Conservation (phyloP, 2,113 vertebrate genomes). For the Ctenomys sociabilis region DNA sequence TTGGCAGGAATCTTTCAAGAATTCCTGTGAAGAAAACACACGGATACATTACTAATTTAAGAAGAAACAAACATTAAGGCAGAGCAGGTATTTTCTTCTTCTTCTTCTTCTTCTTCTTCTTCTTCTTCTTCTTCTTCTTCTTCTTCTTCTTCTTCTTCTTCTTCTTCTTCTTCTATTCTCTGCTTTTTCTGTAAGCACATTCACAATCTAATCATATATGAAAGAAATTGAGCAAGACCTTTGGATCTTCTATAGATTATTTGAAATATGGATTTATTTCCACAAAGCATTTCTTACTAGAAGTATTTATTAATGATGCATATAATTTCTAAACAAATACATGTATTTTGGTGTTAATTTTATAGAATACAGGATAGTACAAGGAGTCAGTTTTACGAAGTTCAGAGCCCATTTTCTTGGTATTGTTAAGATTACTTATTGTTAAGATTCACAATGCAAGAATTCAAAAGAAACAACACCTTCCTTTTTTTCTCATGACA, state of each 20-base stretch:
- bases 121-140: no score
- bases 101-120: no score
- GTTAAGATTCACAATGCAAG: neutral
- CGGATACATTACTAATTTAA: neutral
- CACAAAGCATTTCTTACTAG: neutral
- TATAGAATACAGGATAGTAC: neutral
- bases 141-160: no score
- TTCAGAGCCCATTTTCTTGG: neutral
- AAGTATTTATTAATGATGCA: conserved; percentile 21
- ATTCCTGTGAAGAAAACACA: neutral
- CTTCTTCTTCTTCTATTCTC: neutral
- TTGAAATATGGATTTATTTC: neutral
- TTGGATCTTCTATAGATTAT: neutral
- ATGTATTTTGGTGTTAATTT: neutral
- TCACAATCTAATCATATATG: neutral
- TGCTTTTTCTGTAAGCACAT: neutral
- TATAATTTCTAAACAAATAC: neutral
- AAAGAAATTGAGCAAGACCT: conserved; percentile 36
- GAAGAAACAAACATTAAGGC: neutral
- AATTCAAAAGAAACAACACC: neutral
- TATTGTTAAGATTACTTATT: neutral
- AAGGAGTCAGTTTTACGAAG: neutral
- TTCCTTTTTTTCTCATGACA: neutral
- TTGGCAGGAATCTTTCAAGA: neutral
- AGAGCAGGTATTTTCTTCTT: neutral